Conservation (phyloP, 1,140 invertebrate genomes). For the Listronotus oregonensis region DNA sequence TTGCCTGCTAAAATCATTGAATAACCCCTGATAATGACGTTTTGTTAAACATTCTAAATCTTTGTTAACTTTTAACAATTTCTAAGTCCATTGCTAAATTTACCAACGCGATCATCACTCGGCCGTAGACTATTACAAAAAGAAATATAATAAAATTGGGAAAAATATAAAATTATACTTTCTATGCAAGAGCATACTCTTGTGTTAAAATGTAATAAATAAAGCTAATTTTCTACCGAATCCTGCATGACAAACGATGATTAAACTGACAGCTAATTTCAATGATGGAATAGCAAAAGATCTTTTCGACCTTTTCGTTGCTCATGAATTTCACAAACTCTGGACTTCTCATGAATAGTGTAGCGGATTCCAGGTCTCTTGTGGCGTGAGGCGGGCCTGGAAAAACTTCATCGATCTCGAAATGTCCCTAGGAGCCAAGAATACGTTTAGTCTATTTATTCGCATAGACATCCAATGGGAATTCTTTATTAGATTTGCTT, state of each 20-base stretch:
- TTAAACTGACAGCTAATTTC: slow-evolving; percentile 31
- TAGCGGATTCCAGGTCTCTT: slow-evolving; percentile 21
- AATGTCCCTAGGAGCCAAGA: slow-evolving; percentile 15
- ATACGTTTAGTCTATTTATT: slow-evolving; percentile 32
- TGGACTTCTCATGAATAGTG: slow-evolving; percentile 32
- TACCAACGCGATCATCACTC: no score
- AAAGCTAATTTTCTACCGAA: no score
- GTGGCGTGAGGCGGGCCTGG: slow-evolving; percentile 15
- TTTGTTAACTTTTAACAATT: no score
- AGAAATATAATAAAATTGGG: no score
- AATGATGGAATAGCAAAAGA: slow-evolving; percentile 10
- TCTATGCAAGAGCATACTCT: no score
- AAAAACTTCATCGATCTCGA: slow-evolving; percentile 25
- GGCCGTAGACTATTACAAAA: no score
- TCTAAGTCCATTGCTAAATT: no score
- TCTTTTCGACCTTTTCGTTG: slow-evolving; percentile 15
- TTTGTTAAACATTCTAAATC: no score
- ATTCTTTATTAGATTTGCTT: slow-evolving; percentile 29
- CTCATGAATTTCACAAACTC: slow-evolving; percentile 32
- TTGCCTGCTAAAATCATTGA: no score
- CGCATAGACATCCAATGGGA: slow-evolving; percentile 24
- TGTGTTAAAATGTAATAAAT: no score
- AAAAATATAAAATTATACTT: no score
- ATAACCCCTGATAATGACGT: no score
- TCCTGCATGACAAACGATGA: slow-evolving; percentile 23